Conservation (phyloP, 2,797 vertebrate species). For the Anisognathus igniventris region DNA sequence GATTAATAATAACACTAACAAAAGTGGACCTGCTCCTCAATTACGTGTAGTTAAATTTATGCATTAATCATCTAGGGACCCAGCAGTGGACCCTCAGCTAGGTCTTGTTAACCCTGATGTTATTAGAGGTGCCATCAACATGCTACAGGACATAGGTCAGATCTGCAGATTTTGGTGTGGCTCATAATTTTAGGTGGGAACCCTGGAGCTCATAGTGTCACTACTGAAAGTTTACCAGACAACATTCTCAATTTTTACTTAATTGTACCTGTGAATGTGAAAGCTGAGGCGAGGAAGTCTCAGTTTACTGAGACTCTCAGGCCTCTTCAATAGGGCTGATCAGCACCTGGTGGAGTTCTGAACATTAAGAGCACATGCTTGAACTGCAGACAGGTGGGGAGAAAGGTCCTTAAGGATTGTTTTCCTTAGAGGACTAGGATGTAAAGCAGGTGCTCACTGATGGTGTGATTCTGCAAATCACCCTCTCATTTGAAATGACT, state of each 20-base stretch:
- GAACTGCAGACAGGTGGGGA: neutral
- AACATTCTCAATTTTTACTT: fast-evolving
- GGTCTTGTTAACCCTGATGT: neutral
- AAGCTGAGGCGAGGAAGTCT: neutral
- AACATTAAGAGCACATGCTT: neutral
- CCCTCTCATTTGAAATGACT: neutral
- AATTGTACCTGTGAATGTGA: neutral
- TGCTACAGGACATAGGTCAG: neutral
- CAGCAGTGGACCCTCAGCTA: neutral
- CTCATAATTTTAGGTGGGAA: neutral
- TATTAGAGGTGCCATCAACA: neutral
- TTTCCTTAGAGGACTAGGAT: neutral
- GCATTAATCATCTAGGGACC: neutral
- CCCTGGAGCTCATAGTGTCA: neutral
- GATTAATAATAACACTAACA: neutral
- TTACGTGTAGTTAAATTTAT: neutral
- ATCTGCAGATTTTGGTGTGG: neutral
- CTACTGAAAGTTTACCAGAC: neutral
- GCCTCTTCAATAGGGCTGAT: neutral
- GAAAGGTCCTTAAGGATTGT: neutral
- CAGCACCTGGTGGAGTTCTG: neutral
- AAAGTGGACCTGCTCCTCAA: neutral
- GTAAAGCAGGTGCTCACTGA: fast-evolving
- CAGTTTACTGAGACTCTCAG: neutral
- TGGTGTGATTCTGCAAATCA: neutral